These are phyloP conservation scores for Entomobrya proxima DNA, from an alignment of 2,888 invertebrate species.

Conservation along the genomic window DNA sequence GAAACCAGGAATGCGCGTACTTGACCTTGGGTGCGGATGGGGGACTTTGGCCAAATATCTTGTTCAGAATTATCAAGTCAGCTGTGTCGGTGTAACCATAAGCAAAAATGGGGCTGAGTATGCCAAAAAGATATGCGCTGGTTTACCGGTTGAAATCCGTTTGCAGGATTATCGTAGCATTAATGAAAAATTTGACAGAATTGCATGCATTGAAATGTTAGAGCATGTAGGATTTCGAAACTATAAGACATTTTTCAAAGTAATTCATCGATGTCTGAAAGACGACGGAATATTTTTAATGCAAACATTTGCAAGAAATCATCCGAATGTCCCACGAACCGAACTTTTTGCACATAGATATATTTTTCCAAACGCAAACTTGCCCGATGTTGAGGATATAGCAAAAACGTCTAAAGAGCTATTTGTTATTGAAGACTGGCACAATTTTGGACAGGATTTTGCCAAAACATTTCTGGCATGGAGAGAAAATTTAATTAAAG, in stretches of 20 bases:
- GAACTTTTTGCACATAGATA: neutral
- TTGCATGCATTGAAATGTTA: neutral
- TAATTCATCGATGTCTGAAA: neutral
- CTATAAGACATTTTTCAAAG: neutral
- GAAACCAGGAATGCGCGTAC: neutral
- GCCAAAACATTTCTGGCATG: neutral
- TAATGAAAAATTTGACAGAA: neutral
- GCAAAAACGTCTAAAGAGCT: neutral
- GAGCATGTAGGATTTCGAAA: neutral
- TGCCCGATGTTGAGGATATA: neutral
- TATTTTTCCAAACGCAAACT: neutral
- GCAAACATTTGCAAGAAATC: neutral
- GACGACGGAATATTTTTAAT: neutral
- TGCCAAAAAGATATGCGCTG: neutral
- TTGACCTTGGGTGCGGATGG: neutral
- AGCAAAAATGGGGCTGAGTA: neutral
- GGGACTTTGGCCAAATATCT: neutral
- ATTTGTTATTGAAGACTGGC: neutral
- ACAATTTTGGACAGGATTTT: neutral
- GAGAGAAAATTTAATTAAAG: neutral
- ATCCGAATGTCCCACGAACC: neutral
- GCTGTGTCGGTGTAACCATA: neutral
- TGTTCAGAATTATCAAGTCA: neutral
- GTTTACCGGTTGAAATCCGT: neutral
- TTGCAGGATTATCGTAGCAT: neutral